Conservation (phyloP, 2,888 invertebrate genomes). For the Heteromurus nitidus region DNA sequence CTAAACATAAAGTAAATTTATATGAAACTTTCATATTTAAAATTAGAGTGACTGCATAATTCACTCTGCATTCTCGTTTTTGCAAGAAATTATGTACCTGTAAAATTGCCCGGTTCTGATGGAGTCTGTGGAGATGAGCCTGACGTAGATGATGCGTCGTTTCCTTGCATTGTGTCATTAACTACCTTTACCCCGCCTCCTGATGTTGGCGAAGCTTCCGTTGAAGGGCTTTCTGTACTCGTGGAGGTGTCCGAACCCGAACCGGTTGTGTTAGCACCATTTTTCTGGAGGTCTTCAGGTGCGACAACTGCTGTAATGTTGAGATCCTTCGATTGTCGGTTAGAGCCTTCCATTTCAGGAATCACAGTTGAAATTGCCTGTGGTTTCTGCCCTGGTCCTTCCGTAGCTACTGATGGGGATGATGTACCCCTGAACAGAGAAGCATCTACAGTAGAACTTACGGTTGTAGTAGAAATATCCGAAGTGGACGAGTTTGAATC, state of each 20-base stretch:
- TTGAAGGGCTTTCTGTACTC: not conserved
- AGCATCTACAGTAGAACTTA: no score
- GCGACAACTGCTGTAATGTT: not conserved
- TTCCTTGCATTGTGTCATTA: constrained; percentile 4
- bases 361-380: not conserved
- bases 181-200: constrained; percentile 33
- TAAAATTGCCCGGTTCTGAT: constrained; percentile 12
- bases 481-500: no score
- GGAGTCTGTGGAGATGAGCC: no score
- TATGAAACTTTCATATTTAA: not conserved
- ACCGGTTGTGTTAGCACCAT: not conserved
- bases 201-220: constrained; percentile 12
- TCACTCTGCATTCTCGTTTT: no score
- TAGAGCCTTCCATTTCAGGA: not conserved
- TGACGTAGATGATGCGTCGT: no score
- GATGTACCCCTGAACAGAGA: no score
- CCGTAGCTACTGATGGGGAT: constrained; percentile 1
- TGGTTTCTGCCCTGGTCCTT: constrained; percentile 15
- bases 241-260: not conserved
- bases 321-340: constrained; percentile 21
- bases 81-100: constrained; percentile 12
- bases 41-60: no score
- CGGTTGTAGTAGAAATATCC: no score
- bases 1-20: constrained; percentile 26
- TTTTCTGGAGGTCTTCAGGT: not conserved